phyloP scores from a whole-genome alignment of 2,888 invertebrate species.

The Polyommatus iphigenia region DNA sequence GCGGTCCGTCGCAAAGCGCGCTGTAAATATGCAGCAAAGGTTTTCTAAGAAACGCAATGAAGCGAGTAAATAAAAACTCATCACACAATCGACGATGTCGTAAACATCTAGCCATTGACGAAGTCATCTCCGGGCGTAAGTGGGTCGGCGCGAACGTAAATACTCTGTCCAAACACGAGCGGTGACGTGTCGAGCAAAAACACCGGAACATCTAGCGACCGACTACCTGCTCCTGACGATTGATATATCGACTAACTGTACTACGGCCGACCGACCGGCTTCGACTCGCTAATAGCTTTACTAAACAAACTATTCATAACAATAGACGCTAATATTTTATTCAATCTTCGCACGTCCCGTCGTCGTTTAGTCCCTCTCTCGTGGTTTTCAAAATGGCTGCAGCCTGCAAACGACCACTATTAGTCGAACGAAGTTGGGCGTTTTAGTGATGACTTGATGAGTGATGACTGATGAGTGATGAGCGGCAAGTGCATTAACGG shows the following conservation, averaged over 20 bases:
- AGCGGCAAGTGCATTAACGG: background rate
- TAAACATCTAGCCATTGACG: slow-evolving; percentile 10
- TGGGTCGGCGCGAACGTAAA: slow-evolving; percentile 11
- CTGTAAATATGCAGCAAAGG: background rate
- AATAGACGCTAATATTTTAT: slow-evolving; percentile 5
- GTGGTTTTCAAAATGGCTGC: background rate
- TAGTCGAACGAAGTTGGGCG: background rate
- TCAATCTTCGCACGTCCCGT: background rate
- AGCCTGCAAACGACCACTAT: background rate
- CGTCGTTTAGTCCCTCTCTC: background rate
- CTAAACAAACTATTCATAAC: background rate
- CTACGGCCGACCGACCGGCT: background rate
- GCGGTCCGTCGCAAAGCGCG: background rate
- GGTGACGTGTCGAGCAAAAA: background rate
- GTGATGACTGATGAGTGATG: background rate
- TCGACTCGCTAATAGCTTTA: background rate
- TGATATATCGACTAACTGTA: slow-evolving; percentile 9
- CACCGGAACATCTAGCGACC: background rate
- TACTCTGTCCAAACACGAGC: background rate
- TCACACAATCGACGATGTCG: background rate
- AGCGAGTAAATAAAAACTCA: background rate
- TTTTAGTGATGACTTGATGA: background rate
- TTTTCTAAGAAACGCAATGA: background rate
- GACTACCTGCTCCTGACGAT: background rate
- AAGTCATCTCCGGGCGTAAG: background rate